Percentiles rank a stretch among this genome's conserved stretches.
These are phyloP conservation scores for Melinopterus prodromus DNA, from an alignment of 2,888 invertebrate genomes.

Conservation along the genomic window DNA sequence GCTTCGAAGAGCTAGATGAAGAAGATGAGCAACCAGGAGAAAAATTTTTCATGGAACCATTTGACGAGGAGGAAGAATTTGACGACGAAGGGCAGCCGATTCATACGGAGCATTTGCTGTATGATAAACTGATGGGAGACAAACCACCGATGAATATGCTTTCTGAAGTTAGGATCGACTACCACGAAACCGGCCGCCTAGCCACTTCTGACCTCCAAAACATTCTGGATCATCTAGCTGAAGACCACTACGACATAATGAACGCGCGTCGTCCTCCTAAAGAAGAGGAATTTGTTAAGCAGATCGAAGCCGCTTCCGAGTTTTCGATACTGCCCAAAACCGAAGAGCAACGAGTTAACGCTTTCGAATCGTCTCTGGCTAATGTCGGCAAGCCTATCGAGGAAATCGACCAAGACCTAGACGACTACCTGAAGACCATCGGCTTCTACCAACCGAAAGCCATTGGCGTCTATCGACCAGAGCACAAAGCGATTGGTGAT, in stretches of 20 bases:
- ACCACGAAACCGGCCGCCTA: not conserved
- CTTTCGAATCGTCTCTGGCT: slow-evolving; percentile 5
- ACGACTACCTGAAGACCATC: not conserved
- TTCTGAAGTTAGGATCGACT: not conserved
- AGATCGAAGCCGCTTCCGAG: not conserved
- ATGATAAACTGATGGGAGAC: not conserved
- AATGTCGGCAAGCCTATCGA: slow-evolving; percentile 11
- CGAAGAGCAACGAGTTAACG: not conserved
- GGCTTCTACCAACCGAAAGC: not conserved
- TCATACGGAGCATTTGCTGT: not conserved
- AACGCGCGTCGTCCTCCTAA: not conserved
- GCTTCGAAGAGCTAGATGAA: not conserved
- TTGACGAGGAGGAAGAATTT: not conserved
- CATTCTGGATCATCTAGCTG: not conserved
- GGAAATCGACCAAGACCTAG: slow-evolving; percentile 5
- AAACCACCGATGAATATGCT: not conserved
- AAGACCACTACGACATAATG: not conserved
- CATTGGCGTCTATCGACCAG: no score
- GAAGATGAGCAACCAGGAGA: not conserved
- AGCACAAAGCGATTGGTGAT: no score
- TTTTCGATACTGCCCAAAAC: not conserved
- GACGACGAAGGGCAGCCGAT: not conserved
- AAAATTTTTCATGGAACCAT: not conserved
- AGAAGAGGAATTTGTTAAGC: not conserved
- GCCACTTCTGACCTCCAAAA: not conserved